These are phyloP conservation scores for Hoplodrina blanda DNA, from an alignment of 2,888 invertebrate species.

Conservation along the genomic window DNA sequence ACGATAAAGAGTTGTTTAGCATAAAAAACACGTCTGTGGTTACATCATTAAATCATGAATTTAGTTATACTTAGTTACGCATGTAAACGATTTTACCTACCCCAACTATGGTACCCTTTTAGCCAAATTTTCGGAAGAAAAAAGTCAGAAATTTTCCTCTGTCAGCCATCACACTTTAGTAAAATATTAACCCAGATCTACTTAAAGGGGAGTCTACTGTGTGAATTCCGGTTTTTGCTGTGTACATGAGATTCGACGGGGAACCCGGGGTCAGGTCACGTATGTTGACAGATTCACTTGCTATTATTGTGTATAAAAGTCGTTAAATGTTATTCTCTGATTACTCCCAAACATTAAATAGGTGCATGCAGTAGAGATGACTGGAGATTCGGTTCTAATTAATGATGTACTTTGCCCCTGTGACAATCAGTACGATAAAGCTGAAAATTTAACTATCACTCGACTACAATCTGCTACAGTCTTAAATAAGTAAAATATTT, in stretches of 20 bases:
- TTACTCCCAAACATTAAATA: slow-evolving; percentile 25
- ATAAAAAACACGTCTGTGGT: not conserved
- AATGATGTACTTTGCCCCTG: slow-evolving; percentile 39
- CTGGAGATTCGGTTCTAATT: slow-evolving; percentile 7
- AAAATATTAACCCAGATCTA: not conserved
- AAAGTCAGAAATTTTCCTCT: not conserved
- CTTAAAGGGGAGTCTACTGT: not conserved
- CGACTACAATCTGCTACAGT: not conserved
- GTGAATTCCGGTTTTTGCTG: not conserved
- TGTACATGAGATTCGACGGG: not conserved
- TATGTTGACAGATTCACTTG: slow-evolving; percentile 1
- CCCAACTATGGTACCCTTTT: not conserved
- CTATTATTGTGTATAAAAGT: not conserved
- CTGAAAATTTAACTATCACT: slow-evolving; percentile 12
- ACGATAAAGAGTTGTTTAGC: not conserved
- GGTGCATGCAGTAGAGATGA: slow-evolving; percentile 23
- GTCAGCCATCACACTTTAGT: not conserved
- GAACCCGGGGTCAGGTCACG: slow-evolving; percentile 5
- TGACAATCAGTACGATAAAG: slow-evolving; percentile 13
- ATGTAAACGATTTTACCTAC: too few species aligned
- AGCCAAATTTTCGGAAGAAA: not conserved
- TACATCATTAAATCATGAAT: not conserved
- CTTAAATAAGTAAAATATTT: not conserved
- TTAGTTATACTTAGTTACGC: too few species aligned
- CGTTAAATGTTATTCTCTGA: slow-evolving; percentile 22